These are phyloP conservation scores for Pleuronectes platessa DNA, from an alignment of 2,113 vertebrate genomes.

Conservation along the genomic window DNA sequence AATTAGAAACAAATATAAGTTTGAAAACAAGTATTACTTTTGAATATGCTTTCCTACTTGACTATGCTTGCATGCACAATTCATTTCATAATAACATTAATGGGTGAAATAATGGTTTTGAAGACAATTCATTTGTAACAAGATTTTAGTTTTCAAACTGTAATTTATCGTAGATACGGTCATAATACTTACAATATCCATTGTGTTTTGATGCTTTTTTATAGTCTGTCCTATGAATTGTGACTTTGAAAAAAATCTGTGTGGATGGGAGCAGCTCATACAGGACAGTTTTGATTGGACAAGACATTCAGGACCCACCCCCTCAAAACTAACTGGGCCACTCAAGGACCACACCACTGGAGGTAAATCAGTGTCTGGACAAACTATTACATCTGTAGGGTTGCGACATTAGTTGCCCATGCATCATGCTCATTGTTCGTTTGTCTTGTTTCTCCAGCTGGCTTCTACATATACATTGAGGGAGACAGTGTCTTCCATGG, in stretches of 20 bases:
- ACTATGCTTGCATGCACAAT: neutral
- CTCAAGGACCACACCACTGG: conserved; percentile 84
- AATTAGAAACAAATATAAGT: neutral
- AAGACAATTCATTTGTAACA: too few species aligned
- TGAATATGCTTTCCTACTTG: neutral
- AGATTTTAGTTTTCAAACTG: too few species aligned
- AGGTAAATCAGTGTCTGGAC: conserved; percentile 69
- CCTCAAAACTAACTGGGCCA: conserved; percentile 80
- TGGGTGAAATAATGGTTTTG: neutral
- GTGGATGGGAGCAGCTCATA: conserved; percentile 80
- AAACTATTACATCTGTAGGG: neutral
- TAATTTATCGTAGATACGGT: neutral
- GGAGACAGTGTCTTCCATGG: conserved; percentile 59
- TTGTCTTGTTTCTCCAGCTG: conserved; percentile 70
- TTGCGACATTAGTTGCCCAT: neutral
- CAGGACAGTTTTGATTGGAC: conserved; percentile 85
- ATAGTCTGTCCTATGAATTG: conserved; percentile 77
- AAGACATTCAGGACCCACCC: conserved; percentile 82
- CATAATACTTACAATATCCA: too few species aligned
- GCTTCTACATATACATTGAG: conserved; percentile 86
- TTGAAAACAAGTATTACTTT: neutral
- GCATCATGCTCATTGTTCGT: neutral
- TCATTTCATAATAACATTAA: neutral
- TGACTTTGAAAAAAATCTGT: conserved; percentile 80
- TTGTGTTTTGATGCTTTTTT: conserved; percentile 27